These are phyloP conservation scores for Leptestheria dahalacensis DNA, from an alignment of 1,140 invertebrate genomes.

Conservation along the genomic window DNA sequence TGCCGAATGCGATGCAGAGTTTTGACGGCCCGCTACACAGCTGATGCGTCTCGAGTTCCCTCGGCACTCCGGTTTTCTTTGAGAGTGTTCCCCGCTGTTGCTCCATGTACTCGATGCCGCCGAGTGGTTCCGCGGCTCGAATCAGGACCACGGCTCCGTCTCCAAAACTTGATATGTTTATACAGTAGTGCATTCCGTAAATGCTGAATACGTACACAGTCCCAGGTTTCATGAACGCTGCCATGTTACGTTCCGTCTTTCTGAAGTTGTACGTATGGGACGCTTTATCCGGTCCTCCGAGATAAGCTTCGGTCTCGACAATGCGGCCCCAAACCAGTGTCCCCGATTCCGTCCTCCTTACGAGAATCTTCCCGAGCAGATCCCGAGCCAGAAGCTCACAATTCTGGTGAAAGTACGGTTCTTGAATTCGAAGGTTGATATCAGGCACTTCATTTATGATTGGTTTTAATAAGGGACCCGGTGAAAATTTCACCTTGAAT, in stretches of 20 bases:
- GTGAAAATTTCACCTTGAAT: too few relatives aligned
- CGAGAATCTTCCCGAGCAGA: constrained; percentile 48
- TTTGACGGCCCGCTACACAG: constrained; percentile 65
- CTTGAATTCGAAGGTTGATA: constrained; percentile 1
- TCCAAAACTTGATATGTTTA: constrained; percentile 63
- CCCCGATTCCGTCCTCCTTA: constrained; percentile 37
- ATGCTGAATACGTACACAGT: constrained; percentile 64
- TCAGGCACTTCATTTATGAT: not conserved
- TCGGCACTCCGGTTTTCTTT: not conserved
- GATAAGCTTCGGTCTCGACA: constrained; percentile 65
- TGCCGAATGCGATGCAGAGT: constrained; percentile 49
- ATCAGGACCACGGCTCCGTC: constrained; percentile 53
- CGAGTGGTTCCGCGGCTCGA: constrained; percentile 49
- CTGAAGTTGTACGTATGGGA: constrained; percentile 50
- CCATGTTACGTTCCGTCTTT: constrained; percentile 46
- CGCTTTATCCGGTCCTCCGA: constrained; percentile 52
- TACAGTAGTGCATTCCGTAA: constrained; percentile 68
- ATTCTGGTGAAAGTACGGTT: constrained; percentile 16
- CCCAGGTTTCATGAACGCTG: constrained; percentile 67
- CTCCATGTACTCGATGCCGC: constrained; percentile 43
- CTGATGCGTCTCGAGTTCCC: constrained; percentile 28
- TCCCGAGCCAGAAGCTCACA: constrained; percentile 33
- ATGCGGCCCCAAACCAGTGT: constrained; percentile 44
- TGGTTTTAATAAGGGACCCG: too few relatives aligned
- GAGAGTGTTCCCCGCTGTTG: constrained; percentile 8